phyloP scores from a whole-genome alignment of 2,888 invertebrate species.

The Ectropis crepuscularia region DNA sequence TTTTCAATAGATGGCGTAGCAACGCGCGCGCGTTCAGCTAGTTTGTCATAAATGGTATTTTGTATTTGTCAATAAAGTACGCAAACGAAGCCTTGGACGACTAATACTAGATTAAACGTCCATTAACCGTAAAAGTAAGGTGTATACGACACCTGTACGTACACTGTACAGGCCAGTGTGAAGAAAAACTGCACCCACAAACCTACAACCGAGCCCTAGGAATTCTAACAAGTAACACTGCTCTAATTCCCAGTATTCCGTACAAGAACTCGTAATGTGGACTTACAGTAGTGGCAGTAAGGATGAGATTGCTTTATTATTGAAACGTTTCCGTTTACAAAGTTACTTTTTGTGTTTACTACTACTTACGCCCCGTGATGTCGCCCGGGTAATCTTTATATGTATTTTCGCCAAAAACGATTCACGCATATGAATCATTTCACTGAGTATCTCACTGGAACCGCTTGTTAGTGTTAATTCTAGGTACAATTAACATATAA shows the following conservation, averaged over 20 bases:
- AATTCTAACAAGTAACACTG: slow-evolving; percentile 48
- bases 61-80: not conserved
- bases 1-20: no score
- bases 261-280: slow-evolving; percentile 16
- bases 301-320: not conserved
- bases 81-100: not conserved
- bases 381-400: no score
- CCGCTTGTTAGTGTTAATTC: no score
- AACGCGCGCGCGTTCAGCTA: no score
- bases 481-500: no score
- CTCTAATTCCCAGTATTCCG: slow-evolving; percentile 39
- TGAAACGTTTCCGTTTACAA: not conserved
- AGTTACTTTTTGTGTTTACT: no score
- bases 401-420: no score
- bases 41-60: no score
- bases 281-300: slow-evolving; percentile 14
- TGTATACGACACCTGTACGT: slow-evolving; percentile 4
- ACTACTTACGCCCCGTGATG: no score
- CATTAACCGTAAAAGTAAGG: not conserved
- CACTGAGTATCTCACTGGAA: no score
- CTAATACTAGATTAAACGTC: not conserved
- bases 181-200: slow-evolving; percentile 37
- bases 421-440: no score
- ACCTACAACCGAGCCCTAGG: slow-evolving; percentile 50
- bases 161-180: not conserved